Conservation (phyloP, 2,888 invertebrate species). For the Tuberolachnus salignus region DNA sequence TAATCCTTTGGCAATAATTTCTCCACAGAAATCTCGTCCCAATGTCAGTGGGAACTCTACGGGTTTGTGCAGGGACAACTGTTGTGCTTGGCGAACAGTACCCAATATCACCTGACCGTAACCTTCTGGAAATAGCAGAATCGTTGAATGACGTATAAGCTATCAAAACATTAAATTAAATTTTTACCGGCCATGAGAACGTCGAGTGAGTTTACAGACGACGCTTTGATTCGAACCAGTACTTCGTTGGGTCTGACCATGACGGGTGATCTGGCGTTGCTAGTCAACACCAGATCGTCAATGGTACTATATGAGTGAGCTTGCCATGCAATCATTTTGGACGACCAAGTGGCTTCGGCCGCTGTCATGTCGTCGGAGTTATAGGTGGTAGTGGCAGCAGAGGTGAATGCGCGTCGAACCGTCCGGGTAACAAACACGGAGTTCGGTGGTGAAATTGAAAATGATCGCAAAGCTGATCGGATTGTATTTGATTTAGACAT, state of each 20-base stretch:
- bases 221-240: slow-evolving; percentile 79
- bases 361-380: neutral
- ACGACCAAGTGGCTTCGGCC: slow-evolving; percentile 1
- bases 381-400: neutral
- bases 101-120: slow-evolving; percentile 80
- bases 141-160: neutral
- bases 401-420: neutral
- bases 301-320: slow-evolving; percentile 77
- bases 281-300: slow-evolving; percentile 70
- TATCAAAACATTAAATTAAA: too few relatives aligned
- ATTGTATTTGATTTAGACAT: slow-evolving; percentile 24
- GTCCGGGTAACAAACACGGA: neutral
- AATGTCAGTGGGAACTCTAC: slow-evolving; percentile 82
- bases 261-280: slow-evolving; percentile 70
- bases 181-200: slow-evolving; percentile 61
- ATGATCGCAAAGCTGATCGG: neutral
- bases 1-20: slow-evolving; percentile 75
- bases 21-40: slow-evolving; percentile 91
- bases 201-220: slow-evolving; percentile 94
- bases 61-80: slow-evolving; percentile 13
- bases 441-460: neutral
- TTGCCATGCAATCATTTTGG: slow-evolving; percentile 78
- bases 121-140: slow-evolving; percentile 67
- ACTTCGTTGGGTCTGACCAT: slow-evolving; percentile 76
- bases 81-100: slow-evolving; percentile 65